Conservation (phyloP, 2,888 invertebrate species). For the Zelleria hepariella region DNA sequence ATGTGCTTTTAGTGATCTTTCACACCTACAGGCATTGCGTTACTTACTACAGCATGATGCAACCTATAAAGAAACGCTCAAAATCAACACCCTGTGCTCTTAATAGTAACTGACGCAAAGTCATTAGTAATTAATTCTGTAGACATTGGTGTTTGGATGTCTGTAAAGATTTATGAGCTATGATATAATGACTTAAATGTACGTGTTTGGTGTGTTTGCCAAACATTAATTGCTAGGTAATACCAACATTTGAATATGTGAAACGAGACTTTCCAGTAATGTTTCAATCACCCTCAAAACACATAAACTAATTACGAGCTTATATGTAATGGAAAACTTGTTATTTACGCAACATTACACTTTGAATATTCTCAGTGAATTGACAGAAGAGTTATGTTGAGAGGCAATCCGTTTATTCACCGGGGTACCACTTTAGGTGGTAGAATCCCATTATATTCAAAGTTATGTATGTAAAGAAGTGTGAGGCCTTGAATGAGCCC, state of each 20-base stretch:
- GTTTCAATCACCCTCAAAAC: neutral
- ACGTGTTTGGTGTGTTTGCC: neutral
- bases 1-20: neutral
- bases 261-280: neutral
- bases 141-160: neutral
- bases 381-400: neutral
- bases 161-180: neutral
- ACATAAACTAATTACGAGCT: neutral
- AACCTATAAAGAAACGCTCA: constrained; percentile 18
- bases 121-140: constrained; percentile 33
- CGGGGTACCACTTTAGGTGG: too few relatives aligned
- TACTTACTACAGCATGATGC: neutral
- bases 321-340: neutral
- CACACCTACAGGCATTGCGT: neutral
- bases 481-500: too few relatives aligned
- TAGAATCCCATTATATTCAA: too few relatives aligned
- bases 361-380: neutral
- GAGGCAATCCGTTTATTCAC: too few relatives aligned
- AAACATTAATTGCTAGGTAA: neutral
- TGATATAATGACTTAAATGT: neutral
- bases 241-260: neutral
- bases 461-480: too few relatives aligned
- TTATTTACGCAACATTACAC: neutral
- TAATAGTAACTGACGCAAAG: constrained; percentile 34
- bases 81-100: constrained; percentile 17